These are phyloP conservation scores for Hydraecia micacea DNA, from an alignment of 2,888 invertebrate genomes.

Conservation along the genomic window DNA sequence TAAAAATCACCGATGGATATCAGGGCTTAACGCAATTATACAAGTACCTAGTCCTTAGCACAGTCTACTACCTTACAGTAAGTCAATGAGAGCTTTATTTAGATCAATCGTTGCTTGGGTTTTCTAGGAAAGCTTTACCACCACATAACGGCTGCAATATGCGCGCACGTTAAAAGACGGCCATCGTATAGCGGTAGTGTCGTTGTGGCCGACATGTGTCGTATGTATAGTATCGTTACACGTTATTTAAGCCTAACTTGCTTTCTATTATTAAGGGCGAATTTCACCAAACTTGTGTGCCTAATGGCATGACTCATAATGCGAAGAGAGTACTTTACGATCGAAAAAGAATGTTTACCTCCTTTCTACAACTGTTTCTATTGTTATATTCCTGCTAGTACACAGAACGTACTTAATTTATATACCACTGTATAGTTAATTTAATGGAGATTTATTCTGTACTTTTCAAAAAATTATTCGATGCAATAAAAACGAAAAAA, in stretches of 20 bases:
- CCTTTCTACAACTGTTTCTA: too few relatives aligned
- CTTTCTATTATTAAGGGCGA: too few relatives aligned
- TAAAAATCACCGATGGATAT: neutral
- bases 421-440: too few relatives aligned
- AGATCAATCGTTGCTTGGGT: neutral
- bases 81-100: neutral
- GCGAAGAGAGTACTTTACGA: too few relatives aligned
- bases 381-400: too few relatives aligned
- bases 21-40: neutral
- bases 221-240: neutral
- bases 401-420: too few relatives aligned
- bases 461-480: too few relatives aligned
- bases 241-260: neutral
- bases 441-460: too few relatives aligned
- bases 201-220: neutral
- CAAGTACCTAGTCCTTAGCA: neutral
- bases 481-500: too few relatives aligned
- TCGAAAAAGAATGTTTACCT: too few relatives aligned
- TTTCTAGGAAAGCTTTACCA: slow-evolving; percentile 5
- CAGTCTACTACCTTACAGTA: neutral
- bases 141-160: neutral
- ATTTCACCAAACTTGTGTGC: too few relatives aligned
- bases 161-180: neutral
- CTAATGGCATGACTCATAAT: too few relatives aligned
- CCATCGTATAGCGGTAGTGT: neutral